Evolutionary conservation across 2,888 invertebrate species (phyloP).

Genomic region (Augiades crinisus): DNA sequence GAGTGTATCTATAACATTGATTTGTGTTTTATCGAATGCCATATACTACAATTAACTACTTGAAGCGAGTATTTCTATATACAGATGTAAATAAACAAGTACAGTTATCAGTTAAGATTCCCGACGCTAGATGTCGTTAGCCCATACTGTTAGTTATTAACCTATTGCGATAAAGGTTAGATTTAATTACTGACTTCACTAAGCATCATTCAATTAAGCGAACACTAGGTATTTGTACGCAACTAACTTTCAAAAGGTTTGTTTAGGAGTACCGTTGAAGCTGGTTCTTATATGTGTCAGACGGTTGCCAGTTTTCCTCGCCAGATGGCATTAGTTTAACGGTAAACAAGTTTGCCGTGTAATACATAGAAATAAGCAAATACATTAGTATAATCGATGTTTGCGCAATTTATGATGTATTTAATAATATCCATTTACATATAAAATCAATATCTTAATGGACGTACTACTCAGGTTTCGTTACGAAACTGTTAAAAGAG

Average conservation of each 20-base stretch:
- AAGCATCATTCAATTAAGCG: slow-evolving; percentile 14
- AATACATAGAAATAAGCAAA: not conserved
- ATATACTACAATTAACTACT: slow-evolving; percentile 16
- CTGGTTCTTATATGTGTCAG: slow-evolving; percentile 48
- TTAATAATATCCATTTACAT: too few relatives aligned
- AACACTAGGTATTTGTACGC: not conserved
- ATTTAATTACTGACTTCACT: slow-evolving; percentile 11
- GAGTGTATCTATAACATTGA: slow-evolving; percentile 31
- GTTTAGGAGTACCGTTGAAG: slow-evolving; percentile 45
- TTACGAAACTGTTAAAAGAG: too few relatives aligned
- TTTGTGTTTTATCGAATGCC: slow-evolving; percentile 33
- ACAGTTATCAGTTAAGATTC: slow-evolving; percentile 31
- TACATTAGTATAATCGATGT: not conserved
- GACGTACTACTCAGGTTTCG: too few relatives aligned
- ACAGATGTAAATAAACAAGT: slow-evolving; percentile 10
- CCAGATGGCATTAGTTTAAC: slow-evolving; percentile 52
- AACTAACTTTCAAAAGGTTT: slow-evolving; percentile 37
- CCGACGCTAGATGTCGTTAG: slow-evolving; percentile 46
- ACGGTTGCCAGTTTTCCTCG: slow-evolving; percentile 45
- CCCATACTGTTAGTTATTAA: slow-evolving; percentile 29
- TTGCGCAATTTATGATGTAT: not conserved
- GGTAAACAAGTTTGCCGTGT: slow-evolving; percentile 23
- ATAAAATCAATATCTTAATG: too few relatives aligned
- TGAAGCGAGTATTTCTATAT: not conserved
- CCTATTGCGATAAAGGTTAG: slow-evolving; percentile 27